Base-by-base conservation (phyloP, 35 echinoderm and acorn worm genomes). In the Patiria miniata region DNA sequence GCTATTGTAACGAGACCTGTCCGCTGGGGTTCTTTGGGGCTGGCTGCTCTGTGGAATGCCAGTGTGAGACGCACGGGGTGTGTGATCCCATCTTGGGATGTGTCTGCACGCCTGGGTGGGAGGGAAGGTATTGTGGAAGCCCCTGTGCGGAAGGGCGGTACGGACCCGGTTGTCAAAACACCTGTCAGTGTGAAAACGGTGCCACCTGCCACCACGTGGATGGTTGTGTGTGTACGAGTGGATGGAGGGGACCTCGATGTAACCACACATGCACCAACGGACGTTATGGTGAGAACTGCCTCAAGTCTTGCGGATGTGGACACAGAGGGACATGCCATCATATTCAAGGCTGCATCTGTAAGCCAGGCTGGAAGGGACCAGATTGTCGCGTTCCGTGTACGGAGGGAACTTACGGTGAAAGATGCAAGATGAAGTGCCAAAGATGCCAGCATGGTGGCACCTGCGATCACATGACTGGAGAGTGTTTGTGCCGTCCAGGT, bases 101-200 rank as follows among this genome's bases (percentile, higher is more conserved):
- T 83, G 61, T 68, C 26, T 97, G 95, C 80, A n/a, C 56, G 84
- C 65, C 77, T 51, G 95, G 95, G 10, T 97, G 89, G 91, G 87
- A 77, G 3, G 95, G 95, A n/a, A 78, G 50, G 14, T 80, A 86
- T 30, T 97, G 94, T 77, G 86, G 90, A 51, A 21, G 39, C 16
- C 53, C 82, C 33, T 97, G 94, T 29, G 39, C 37, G 2, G 40
- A 84, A 39, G 94, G 94, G 37, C 79, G 86, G 53, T 90, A 93
- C 56, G 96, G 96, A 17, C 81, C 40, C 0, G 80, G 83, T 39
- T 99, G 96, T 52, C 37, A 52, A 28, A 53, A 90, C 1, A 37
- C 83, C 36, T 99, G 96, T 40, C 28, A 69, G n/a, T 99, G 96
- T 81, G 30, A 92, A 79, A 92, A 99, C 50, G 83, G 39, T 44